Base-by-base conservation (phyloP, 2,888 invertebrate species). In the Thysanoteuthis rhombus region DNA sequence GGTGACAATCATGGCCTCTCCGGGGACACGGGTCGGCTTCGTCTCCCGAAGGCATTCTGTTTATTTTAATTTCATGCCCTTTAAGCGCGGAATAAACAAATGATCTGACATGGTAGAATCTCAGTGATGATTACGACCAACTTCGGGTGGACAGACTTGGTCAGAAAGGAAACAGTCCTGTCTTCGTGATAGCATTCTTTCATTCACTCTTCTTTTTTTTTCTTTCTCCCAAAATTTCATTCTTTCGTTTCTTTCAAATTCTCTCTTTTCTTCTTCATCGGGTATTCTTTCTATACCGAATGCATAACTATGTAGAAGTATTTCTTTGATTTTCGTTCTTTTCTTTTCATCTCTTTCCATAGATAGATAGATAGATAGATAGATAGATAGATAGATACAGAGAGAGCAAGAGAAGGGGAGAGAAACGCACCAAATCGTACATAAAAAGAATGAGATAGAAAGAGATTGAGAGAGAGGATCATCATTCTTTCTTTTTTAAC, bases 11-110 rank as follows among this genome's bases (percentile, higher is more conserved):
- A 75, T 75, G 75, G 75, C 75, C 75, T 75, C 75, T 36, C 75
- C 75, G n/a, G 75, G 75, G 75, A 75, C 75, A 75, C n/a, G 75
- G 75, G 75, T 75, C 75, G 75, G 36, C 75, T 75, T 75, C 75
- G 75, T 75, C 75, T 75, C 75, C 75, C 75, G 75, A n/a, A n/a
- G 36, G 75, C 75, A 75, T 75, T 75, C 75, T 75, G 75, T 75
- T 75, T 75, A 75, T 75, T 75, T 75, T 75, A 75, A 75, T 75
- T 75, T 75, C 75, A 75, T 75, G 75, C 75, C 75, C 75, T 75
- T 75, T 75, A 75, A 75, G 75, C 75, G 75, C 75, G 75, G 75
- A n/a, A n/a, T 75, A 75, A 75, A 75, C 75, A 75, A 75, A 75
- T 75, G 75, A 75, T 75, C 75, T 75, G 75, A 36, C 75, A 75